Percentiles rank a stretch among this genome's conserved stretches.
Evolutionary conservation across 1,140 invertebrate species (phyloP).

Genomic region (Papilio polyxenes): DNA sequence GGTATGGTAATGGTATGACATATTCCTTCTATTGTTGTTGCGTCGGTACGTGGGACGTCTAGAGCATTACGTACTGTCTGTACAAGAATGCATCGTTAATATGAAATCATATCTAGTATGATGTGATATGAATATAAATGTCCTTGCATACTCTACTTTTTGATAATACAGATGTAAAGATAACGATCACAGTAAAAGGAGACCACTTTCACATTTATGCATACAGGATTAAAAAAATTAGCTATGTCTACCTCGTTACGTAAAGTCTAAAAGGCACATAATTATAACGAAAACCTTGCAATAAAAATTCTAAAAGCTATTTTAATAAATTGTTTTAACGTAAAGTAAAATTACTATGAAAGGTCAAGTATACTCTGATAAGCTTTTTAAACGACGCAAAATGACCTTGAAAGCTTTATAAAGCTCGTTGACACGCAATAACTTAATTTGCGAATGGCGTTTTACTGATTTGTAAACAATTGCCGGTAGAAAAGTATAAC

Average conservation of each 20-base stretch:
- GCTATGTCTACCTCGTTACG: too few species aligned
- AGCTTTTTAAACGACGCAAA: constrained; percentile 11
- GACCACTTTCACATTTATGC: too few species aligned
- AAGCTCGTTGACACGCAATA: constrained; percentile 25
- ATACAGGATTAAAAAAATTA: too few species aligned
- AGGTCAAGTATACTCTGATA: constrained; percentile 4
- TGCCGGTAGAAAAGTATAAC: not conserved
- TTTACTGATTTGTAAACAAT: not conserved
- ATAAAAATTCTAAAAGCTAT: not conserved
- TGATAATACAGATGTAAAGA: too few species aligned
- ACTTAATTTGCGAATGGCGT: constrained; percentile 22
- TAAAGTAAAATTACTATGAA: not conserved
- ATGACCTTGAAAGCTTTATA: constrained; percentile 13
- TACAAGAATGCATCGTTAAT: not conserved
- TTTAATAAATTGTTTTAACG: not conserved
- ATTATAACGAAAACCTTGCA: not conserved
- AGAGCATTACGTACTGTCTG: not conserved
- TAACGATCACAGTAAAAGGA: too few species aligned
- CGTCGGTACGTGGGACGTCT: not conserved
- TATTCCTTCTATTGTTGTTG: not conserved
- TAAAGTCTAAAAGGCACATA: not conserved
- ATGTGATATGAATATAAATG: not conserved
- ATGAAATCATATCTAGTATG: not conserved
- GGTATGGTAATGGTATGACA: too few species aligned
- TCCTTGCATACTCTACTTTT: too few species aligned